A percentile compares a stretch with the other conserved stretches of the same genome.
These are phyloP conservation scores for Papilio machaon DNA, from an alignment of 1,140 invertebrate genomes.

Conservation along the genomic window DNA sequence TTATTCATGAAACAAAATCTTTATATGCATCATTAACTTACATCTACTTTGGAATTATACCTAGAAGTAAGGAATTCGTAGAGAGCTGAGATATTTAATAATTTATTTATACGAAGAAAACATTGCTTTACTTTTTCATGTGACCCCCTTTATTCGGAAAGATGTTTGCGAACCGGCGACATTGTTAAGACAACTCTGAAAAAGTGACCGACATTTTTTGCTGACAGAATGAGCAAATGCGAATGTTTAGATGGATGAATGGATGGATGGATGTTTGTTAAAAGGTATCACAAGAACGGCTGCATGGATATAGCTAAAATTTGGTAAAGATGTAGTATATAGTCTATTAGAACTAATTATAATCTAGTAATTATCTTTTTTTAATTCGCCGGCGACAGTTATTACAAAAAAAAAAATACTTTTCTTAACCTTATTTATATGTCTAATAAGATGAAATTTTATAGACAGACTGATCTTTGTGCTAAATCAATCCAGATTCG, in stretches of 20 bases:
- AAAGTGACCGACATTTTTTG: constrained; percentile 20
- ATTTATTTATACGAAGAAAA: constrained; percentile 26
- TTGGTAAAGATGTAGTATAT: too few relatives aligned
- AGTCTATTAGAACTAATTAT: too few relatives aligned
- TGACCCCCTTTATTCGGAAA: constrained; percentile 14
- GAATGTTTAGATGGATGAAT: not conserved
- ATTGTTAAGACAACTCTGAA: not conserved
- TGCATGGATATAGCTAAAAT: too few relatives aligned
- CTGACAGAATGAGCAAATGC: not conserved
- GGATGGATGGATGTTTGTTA: too few relatives aligned
- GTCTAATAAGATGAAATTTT: too few relatives aligned
- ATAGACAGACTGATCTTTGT: too few relatives aligned
- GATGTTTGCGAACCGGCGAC: constrained; percentile 9
- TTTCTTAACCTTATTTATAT: too few relatives aligned
- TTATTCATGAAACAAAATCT: not conserved
- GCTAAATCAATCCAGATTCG: too few relatives aligned
- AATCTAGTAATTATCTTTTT: too few relatives aligned
- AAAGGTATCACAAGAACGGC: too few relatives aligned
- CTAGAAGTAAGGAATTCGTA: constrained; percentile 1
- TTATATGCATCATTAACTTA: not conserved
- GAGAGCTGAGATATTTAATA: not conserved
- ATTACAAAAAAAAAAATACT: too few relatives aligned
- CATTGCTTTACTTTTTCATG: constrained; percentile 11
- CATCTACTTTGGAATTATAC: not conserved
- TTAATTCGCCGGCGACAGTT: too few relatives aligned